Conservation (phyloP, 2,797 vertebrate genomes). For the Peromyscus nudipes region DNA sequence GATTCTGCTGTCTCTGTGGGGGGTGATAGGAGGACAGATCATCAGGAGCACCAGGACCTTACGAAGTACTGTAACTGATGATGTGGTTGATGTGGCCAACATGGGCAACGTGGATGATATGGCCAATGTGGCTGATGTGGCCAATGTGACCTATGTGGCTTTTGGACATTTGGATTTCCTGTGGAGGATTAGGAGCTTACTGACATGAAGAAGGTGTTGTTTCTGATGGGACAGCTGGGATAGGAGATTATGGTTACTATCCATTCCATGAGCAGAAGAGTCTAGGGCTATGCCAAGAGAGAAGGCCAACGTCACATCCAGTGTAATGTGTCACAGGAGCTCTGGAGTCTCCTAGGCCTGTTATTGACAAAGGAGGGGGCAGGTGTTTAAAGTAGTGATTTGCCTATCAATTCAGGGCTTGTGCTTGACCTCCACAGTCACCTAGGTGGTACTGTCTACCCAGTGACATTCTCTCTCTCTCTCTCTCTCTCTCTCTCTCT, state of each 20-base stretch:
- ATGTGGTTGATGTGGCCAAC: too few species aligned
- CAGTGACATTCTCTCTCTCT: background rate
- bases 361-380: background rate
- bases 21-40: background rate
- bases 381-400: background rate
- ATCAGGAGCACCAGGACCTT: background rate
- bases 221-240: background rate
- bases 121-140: background rate
- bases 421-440: background rate
- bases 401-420: background rate
- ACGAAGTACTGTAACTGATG: background rate
- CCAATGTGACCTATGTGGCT: background rate
- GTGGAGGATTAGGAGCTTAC: background rate
- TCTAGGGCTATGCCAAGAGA: background rate
- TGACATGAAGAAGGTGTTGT: background rate
- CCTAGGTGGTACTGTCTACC: background rate
- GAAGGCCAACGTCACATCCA: background rate
- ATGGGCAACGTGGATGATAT: too few species aligned
- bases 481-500: too few species aligned
- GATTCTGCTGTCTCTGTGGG: background rate
- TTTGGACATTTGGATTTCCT: background rate
- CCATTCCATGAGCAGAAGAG: background rate
- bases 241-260: background rate
- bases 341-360: background rate
- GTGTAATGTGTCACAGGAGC: background rate